Conservation (phyloP, 2,797 vertebrate species). For the Enteromius anoplus region DNA sequence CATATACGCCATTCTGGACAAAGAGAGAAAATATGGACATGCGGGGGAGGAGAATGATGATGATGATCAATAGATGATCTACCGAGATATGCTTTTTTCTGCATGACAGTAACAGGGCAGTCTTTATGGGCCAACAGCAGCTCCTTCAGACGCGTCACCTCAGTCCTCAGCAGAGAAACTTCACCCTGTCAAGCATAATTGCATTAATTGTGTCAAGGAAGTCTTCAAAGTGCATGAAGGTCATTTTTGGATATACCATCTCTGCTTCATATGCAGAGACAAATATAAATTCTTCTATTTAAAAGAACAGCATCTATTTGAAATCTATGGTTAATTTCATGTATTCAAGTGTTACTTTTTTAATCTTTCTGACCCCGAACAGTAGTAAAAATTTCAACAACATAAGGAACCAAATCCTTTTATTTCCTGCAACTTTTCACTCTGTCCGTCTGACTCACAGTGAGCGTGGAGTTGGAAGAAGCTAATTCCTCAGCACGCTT, state of each 20-base stretch:
- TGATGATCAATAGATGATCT: constrained; percentile 35
- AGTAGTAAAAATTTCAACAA: not conserved
- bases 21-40: not conserved
- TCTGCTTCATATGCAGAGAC: not conserved
- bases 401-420: not conserved
- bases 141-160: constrained; percentile 95
- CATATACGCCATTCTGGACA: not conserved
- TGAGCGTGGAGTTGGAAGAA: constrained; percentile 89
- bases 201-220: constrained; percentile 1
- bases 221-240: not conserved
- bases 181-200: constrained; percentile 81
- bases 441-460: constrained; percentile 76
- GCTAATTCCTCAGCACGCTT: constrained; percentile 96
- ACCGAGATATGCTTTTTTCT: constrained; percentile 96
- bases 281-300: not conserved
- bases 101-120: constrained; percentile 94
- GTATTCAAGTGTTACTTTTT: not conserved
- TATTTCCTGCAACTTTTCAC: not conserved
- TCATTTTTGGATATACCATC: not conserved
- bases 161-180: constrained; percentile 89
- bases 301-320: not conserved
- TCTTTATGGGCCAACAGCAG: constrained; percentile 96
- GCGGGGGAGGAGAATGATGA: not conserved
- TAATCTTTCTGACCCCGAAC: not conserved
- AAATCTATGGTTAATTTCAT: not conserved